Evolutionary conservation across 2,797 vertebrate species (phyloP), one percentile per base, ranked within the genome.

Genomic region (Pangasius sanitwongsei): DNA sequence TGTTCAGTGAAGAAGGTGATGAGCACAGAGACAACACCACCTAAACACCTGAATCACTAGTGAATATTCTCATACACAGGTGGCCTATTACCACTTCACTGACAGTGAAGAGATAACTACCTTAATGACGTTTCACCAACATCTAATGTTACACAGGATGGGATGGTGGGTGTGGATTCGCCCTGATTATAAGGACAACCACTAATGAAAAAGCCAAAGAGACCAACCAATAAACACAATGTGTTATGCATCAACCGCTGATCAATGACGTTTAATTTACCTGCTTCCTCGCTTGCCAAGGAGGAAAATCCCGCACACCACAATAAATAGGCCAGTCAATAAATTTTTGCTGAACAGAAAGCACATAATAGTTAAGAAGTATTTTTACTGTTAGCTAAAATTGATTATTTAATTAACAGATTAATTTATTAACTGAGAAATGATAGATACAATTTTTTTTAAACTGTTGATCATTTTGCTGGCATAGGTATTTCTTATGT

Each of bases 1-100:
- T 85, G 85, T 89, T 90, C 55, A 85, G 63, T 37, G 59, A 75
- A 91, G 67, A 83, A 83, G 61, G 90, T 88, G 83, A 89, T 75
- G 83, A 89, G 86, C 70, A 74, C 74, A 81, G 59, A 77, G 83
- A 82, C 87, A 63, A 31, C 57, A 82, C 63, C 15, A 15, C 75
- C 74, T 18, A 16, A 28, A 59, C 85, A 86, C 48, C 63, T 59
- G 75, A 82, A 86, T 83, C 61, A 83, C 82, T n/a, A 2, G 59
- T 65, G 59, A 87, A 69, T 81, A 80, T 78, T 67, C 86, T 65
- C 86, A 55, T 53, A 85, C 83, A 85, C 83, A 70, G 65, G 34
- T 85, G 44, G 72, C 83, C 59, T 23, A 57, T 77, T 65, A 75
- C 31, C 61, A 88, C 13, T 70, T 44, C 11, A 70, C 12, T 61